These are phyloP conservation scores for Pollicipes pollicipes DNA, from an alignment of 1,140 invertebrate species.

Conservation along the genomic window DNA sequence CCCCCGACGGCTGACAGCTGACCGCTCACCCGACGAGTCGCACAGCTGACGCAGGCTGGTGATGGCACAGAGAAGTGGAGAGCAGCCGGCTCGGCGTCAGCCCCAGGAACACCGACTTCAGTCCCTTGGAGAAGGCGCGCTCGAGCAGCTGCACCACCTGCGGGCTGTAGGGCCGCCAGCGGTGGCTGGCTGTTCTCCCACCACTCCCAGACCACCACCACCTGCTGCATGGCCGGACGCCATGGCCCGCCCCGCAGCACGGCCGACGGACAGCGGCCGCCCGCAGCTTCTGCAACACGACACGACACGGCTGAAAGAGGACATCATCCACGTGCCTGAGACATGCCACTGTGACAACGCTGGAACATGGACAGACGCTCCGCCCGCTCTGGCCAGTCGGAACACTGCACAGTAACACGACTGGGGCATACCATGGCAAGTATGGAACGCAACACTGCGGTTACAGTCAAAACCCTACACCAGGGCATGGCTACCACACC, in stretches of 20 bases:
- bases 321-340: too few species aligned
- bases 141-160: constrained; percentile 67
- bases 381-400: too few species aligned
- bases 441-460: too few species aligned
- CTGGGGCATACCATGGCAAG: too few species aligned
- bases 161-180: constrained; percentile 70
- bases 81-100: constrained; percentile 63
- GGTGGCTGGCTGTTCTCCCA: constrained; percentile 47
- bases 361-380: too few species aligned
- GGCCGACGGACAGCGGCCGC: too few species aligned
- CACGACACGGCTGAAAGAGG: too few species aligned
- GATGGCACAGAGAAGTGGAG: constrained; percentile 63
- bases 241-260: neutral
- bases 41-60: constrained; percentile 58
- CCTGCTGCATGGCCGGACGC: neutral
- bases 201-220: constrained; percentile 71
- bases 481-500: too few species aligned
- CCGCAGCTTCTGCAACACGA: too few species aligned
- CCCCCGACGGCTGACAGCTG: constrained; percentile 7
- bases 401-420: too few species aligned
- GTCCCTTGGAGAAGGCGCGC: constrained; percentile 56
- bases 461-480: too few species aligned
- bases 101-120: constrained; percentile 58
- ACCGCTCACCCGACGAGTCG: constrained; percentile 47
- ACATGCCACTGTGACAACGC: too few species aligned